Evolutionary conservation across 2,113 vertebrate genomes (phyloP), one percentile per base, ranked within the genome.

Genomic region (Grammomys surdaster): DNA sequence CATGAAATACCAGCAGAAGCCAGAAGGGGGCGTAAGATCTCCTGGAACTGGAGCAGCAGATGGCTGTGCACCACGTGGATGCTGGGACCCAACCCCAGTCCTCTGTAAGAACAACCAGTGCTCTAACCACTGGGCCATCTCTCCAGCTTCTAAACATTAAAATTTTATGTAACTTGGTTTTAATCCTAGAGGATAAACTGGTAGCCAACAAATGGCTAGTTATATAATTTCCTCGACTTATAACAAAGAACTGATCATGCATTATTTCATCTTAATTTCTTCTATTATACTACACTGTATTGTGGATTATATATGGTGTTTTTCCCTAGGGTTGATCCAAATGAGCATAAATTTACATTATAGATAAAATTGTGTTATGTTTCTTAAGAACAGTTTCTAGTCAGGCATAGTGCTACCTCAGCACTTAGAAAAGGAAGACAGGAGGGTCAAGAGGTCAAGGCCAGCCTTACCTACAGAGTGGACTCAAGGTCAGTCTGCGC

Each of bases 251-350:
- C 43, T 48, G 65, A 70, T 77, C 60, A 51, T 36, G 9, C 8
- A 22, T 12, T 60, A 54, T 63, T 93, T 80, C 78, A 73, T 48
- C 70, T 76, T 70, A 87, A 46, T 31, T 85, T 93, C 60, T 92
- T 75, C 89, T 22, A 56, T 63, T 91, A 14, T 67, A 54, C 94
- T 67, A 65, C 5, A 67, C 28, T 72, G 63, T 40, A 46, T 69
- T 88, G 31, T 13, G 78, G 81, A 76, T 81, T 56, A 77, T 84
- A 58, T 22, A 14, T 95, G 48, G 67, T 46, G 6, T 89, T 93
- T 96, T 67, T 84, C 78, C 93, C 72, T 84, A 77, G 7, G 31
- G 22, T 86, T 89, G 76, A 73, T 12, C 43, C 76, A 97, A 95
- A 72, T 84, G 80, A 82, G 70, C 76, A 76, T 51, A 67, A n/a